phyloP scores from a whole-genome alignment of 2,888 invertebrate species.

The Phyllotreta cruciferae region DNA sequence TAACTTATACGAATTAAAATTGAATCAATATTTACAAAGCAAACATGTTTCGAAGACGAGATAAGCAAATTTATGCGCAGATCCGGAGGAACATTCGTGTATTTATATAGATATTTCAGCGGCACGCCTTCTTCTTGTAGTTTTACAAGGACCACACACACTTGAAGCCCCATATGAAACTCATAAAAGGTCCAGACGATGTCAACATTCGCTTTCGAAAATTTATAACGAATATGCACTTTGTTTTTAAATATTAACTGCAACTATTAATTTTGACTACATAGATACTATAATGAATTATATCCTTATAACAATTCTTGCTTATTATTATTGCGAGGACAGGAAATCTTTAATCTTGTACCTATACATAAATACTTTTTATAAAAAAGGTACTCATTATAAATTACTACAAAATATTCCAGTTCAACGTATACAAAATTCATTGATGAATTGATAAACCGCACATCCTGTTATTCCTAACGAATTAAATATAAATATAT shows the following conservation, averaged over 20 bases:
- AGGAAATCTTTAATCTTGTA: too few species aligned
- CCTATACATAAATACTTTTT: too few species aligned
- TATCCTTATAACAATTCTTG: too few species aligned
- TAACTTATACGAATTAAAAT: constrained; percentile 9
- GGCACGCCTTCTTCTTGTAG: constrained; percentile 39
- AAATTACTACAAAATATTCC: background rate
- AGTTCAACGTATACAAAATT: constrained; percentile 17
- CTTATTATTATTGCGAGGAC: too few species aligned
- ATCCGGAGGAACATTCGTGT: constrained; percentile 30
- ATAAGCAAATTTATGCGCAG: constrained; percentile 36
- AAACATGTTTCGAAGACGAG: constrained; percentile 27
- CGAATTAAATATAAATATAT: constrained; percentile 3
- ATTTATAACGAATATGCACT: constrained; percentile 41
- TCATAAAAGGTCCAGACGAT: constrained; percentile 40
- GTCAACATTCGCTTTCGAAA: constrained; percentile 38
- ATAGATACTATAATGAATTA: too few species aligned
- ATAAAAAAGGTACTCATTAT: too few species aligned
- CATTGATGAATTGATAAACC: constrained; percentile 30
- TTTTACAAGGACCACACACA: constrained; percentile 40
- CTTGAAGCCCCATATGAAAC: constrained; percentile 39
- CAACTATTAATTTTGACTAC: too few species aligned
- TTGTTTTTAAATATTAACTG: too few species aligned
- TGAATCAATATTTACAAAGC: constrained; percentile 27
- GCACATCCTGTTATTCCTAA: constrained; percentile 25
- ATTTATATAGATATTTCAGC: background rate